Conservation (phyloP, 2,113 vertebrate genomes). For the Sceloporus undulatus region DNA sequence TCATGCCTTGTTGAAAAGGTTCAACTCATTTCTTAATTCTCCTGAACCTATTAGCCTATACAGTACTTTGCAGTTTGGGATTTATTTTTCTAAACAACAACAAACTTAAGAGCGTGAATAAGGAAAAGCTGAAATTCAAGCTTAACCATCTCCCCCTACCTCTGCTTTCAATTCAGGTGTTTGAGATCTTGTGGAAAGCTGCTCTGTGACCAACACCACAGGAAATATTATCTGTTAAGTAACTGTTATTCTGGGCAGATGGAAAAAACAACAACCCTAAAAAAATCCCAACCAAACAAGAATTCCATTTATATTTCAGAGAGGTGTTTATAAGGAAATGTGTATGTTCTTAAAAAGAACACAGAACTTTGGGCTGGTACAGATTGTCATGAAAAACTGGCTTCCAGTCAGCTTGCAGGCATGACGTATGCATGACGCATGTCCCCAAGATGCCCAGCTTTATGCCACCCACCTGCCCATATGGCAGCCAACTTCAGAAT, state of each 20-base stretch:
- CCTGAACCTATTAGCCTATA: conserved; percentile 26
- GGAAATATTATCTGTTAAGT: conserved; percentile 65
- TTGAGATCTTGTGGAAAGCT: conserved; percentile 53
- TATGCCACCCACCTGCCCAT: no score
- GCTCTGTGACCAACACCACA: conserved; percentile 59
- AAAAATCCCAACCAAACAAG: conserved; percentile 27
- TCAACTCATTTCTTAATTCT: conserved; percentile 22
- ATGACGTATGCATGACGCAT: no score
- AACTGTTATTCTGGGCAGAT: conserved; percentile 63
- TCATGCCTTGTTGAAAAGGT: conserved; percentile 18
- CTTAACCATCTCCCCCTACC: conserved; percentile 22
- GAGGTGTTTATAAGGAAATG: conserved; percentile 49
- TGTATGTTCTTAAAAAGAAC: conserved; percentile 6
- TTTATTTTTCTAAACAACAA: conserved; percentile 19
- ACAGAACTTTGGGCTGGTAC: neutral
- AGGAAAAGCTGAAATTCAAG: conserved; percentile 44
- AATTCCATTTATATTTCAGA: conserved; percentile 70
- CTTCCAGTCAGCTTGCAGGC: no score
- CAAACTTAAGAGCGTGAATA: neutral
- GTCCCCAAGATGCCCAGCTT: no score
- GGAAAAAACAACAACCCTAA: conserved; percentile 22
- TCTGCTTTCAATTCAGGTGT: conserved; percentile 26
- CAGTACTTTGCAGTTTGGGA: neutral
- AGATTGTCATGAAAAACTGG: no score
- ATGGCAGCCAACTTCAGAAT: no score